Conservation (phyloP, 1,140 invertebrate genomes). For the Sesamia nonagrioides region DNA sequence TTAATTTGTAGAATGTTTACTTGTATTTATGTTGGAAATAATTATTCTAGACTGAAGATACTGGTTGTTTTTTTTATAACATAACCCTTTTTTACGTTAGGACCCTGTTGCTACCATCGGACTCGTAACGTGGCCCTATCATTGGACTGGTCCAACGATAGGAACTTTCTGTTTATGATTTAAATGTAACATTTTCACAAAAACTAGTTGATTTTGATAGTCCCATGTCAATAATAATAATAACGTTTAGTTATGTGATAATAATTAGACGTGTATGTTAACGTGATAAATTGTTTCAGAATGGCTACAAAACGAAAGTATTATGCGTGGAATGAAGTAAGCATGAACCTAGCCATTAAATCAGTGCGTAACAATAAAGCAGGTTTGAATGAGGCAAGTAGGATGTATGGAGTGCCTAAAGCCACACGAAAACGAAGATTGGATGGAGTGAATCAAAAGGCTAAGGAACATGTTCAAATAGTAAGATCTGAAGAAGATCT, state of each 20-base stretch:
- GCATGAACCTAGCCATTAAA: constrained; percentile 16
- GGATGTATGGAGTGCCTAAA: constrained; percentile 16
- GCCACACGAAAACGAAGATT: constrained; percentile 16
- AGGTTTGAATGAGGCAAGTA: constrained; percentile 14
- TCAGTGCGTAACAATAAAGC: constrained; percentile 10
- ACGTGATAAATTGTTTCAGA: constrained; percentile 19
- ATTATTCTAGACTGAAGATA: constrained; percentile 12
- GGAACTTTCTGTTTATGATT: constrained; percentile 14
- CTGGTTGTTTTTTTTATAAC: constrained; percentile 16
- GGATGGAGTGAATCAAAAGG: constrained; percentile 16
- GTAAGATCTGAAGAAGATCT: constrained; percentile 20
- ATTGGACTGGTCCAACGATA: constrained; percentile 11
- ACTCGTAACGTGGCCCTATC: constrained; percentile 5
- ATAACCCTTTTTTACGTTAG: constrained; percentile 14
- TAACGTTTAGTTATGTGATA: constrained; percentile 11
- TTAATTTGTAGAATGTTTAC: constrained; percentile 15
- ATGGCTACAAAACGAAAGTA: constrained; percentile 16
- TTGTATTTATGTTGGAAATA: constrained; percentile 12
- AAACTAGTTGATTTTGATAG: constrained; percentile 15
- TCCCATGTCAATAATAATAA: constrained; percentile 10
- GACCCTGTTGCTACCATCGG: constrained; percentile 5
- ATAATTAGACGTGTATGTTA: constrained; percentile 12
- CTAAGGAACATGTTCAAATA: constrained; percentile 38
- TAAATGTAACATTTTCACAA: constrained; percentile 13
- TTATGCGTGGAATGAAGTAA: constrained; percentile 17